Evolutionary conservation across 2,888 invertebrate species (phyloP).

Genomic region (Orthosia incerta): DNA sequence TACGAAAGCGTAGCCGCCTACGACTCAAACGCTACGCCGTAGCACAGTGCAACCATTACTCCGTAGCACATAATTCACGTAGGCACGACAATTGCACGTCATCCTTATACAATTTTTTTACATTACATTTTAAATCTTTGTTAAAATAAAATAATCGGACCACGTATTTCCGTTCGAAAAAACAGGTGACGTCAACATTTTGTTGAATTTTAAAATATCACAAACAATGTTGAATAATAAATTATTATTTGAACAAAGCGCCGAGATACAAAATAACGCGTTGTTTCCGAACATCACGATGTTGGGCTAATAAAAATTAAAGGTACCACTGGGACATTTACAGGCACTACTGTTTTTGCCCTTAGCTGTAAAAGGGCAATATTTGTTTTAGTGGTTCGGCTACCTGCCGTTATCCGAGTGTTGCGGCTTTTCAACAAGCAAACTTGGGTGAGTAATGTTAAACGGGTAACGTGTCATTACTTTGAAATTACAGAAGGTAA

Average conservation of each 20-base stretch:
- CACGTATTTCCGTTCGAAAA: constrained; percentile 19
- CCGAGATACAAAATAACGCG: constrained; percentile 32
- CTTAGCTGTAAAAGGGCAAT: constrained; percentile 62
- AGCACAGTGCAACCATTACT: constrained; percentile 8
- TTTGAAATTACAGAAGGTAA: constrained; percentile 46
- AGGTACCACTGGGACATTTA: constrained; percentile 75
- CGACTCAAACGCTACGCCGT: constrained; percentile 35
- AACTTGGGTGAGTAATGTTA: constrained; percentile 52
- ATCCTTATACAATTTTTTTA: not conserved
- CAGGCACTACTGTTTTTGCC: constrained; percentile 66
- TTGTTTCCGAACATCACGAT: constrained; percentile 59
- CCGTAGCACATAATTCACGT: not conserved
- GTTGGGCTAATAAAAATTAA: constrained; percentile 76
- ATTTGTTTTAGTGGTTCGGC: constrained; percentile 62
- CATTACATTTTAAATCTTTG: constrained; percentile 30
- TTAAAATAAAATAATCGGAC: constrained; percentile 25
- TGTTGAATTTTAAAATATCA: constrained; percentile 42
- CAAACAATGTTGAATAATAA: constrained; percentile 40
- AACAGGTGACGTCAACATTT: constrained; percentile 2
- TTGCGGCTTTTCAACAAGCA: constrained; percentile 60
- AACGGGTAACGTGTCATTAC: constrained; percentile 47
- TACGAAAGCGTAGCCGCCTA: constrained; percentile 37
- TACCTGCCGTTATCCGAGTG: constrained; percentile 59
- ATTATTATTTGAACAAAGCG: constrained; percentile 46
- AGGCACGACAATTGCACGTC: not conserved